These are phyloP conservation scores for Hypomesus transpacificus DNA, from an alignment of 2,113 vertebrate species.

Conservation along the genomic window DNA sequence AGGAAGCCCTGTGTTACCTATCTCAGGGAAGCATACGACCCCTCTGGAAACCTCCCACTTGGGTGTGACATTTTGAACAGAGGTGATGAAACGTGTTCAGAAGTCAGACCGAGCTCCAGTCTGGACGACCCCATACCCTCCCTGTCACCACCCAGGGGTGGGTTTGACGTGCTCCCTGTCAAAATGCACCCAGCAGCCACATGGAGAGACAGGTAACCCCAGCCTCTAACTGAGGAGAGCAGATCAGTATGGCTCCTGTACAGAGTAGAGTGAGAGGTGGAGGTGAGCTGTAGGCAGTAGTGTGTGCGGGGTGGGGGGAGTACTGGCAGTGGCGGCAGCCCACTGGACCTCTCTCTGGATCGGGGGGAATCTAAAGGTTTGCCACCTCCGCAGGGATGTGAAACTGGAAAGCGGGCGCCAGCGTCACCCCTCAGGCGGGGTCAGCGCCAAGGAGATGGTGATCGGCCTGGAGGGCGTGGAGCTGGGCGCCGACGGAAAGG, in stretches of 20 bases:
- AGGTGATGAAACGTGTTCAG: conserved; percentile 28
- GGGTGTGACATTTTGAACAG: conserved; percentile 32
- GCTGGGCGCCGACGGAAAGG: conserved; percentile 95
- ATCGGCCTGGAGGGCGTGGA: conserved; percentile 97
- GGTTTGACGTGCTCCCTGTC: conserved; percentile 28
- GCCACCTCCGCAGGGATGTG: conserved; percentile 79
- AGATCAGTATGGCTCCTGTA: conserved; percentile 33
- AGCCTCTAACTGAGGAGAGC: conserved; percentile 16
- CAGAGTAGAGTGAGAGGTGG: conserved; percentile 10
- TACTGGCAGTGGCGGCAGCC: neutral
- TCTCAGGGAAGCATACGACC: conserved; percentile 13
- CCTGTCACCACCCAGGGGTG: conserved; percentile 25
- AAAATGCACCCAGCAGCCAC: conserved; percentile 9
- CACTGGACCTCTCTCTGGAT: neutral
- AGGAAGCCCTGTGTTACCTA: conserved; percentile 18
- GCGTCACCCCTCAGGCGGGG: conserved; percentile 84
- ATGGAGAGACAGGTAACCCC: neutral
- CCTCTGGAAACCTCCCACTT: conserved; percentile 22
- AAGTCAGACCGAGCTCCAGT: neutral
- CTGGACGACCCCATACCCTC: conserved; percentile 1
- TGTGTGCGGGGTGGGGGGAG: conserved; percentile 4
- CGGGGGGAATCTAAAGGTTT: conserved; percentile 33
- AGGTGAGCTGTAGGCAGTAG: conserved; percentile 9
- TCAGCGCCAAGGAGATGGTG: conserved; percentile 90
- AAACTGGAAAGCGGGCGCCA: conserved; percentile 89